Evolutionary conservation across 2,113 vertebrate species (phyloP), one percentile per base, ranked within the genome.

Genomic region (Martes martes): DNA sequence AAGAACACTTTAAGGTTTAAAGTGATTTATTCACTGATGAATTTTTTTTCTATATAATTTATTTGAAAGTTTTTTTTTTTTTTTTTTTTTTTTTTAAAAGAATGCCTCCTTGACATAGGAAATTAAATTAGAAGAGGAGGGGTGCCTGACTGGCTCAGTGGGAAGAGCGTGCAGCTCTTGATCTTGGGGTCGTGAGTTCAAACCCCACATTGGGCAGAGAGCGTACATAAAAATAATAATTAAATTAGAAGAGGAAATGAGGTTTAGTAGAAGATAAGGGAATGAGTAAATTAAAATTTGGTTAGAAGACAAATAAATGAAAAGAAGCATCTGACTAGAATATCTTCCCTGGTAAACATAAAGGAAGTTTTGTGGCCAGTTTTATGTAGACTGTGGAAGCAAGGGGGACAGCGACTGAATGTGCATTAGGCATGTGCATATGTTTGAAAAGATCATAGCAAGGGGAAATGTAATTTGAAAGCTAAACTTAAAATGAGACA

Each of bases 1-100:
- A 93, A 87, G 55, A 87, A 55, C 7, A 65, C 4, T 93, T 67
- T 84, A 42, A 81, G 71, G 39, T 55, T 92, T 96, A 76, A 69
- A 92, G 21, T 82, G 55, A 89, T 76, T 80, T 89, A 83, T 92
- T 89, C 36, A 76, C 33, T n/a, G 67, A 18, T 91, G 31, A 55
- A 78, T 84, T 45, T 19, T 74, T 52, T 42, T 69, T 85, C 65
- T 93, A 6, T 65, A 26, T 89, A 74, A 19, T 31, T 79, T 31
- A 84, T 85, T 96, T 71, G 88, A 95, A 97, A 88, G 50, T 10
- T 10, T 93, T 63, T 81, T 78, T 39, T 15, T 52, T 50, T 50
- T 93, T 63, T 81, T 78, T 39, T 15, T 52, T 50, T 50, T 52
- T 31, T 55, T 91, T 94, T 74, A 26, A 36, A 94, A 88, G 57